A percentile compares a stretch with the other conserved stretches of the same genome.
These are phyloP conservation scores for Leptarthrus brevirostris DNA, from an alignment of 2,888 invertebrate genomes.

Conservation along the genomic window DNA sequence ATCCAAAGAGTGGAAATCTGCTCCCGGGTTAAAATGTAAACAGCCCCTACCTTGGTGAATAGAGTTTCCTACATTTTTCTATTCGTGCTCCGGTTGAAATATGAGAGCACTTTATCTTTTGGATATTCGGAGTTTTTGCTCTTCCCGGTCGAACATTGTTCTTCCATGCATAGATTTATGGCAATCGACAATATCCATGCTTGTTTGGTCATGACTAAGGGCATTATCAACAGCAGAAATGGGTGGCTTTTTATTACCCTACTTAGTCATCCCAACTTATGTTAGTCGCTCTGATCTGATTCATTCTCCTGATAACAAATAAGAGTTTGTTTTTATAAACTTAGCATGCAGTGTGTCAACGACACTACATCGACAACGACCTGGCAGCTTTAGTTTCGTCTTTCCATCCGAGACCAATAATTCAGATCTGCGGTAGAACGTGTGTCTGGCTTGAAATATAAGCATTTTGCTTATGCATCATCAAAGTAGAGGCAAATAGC, in stretches of 20 bases:
- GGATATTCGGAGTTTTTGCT: conserved; percentile 35
- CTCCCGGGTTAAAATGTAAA: conserved; percentile 50
- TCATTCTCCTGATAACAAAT: conserved; percentile 26
- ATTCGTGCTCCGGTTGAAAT: conserved; percentile 27
- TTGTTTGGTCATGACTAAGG: conserved; percentile 41
- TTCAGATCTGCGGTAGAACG: neutral
- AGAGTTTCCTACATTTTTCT: conserved; percentile 18
- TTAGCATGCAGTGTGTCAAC: neutral
- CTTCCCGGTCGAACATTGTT: conserved; percentile 35
- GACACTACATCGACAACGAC: neutral
- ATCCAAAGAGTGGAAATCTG: conserved; percentile 49
- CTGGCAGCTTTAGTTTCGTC: neutral
- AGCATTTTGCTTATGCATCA: neutral
- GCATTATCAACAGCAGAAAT: conserved; percentile 42
- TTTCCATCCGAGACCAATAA: neutral
- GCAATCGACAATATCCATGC: conserved; percentile 41
- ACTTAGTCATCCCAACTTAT: conserved; percentile 25
- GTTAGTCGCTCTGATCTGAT: conserved; percentile 24
- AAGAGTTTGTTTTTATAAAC: neutral
- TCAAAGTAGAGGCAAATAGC: neutral
- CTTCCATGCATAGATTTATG: conserved; percentile 29
- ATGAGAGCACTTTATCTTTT: conserved; percentile 40
- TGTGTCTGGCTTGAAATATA: neutral
- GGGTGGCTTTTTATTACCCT: conserved; percentile 24
- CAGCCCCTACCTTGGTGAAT: conserved; percentile 37